phyloP scores from a whole-genome alignment of 2,113 vertebrate genomes.

The Emydura subglobosa region DNA sequence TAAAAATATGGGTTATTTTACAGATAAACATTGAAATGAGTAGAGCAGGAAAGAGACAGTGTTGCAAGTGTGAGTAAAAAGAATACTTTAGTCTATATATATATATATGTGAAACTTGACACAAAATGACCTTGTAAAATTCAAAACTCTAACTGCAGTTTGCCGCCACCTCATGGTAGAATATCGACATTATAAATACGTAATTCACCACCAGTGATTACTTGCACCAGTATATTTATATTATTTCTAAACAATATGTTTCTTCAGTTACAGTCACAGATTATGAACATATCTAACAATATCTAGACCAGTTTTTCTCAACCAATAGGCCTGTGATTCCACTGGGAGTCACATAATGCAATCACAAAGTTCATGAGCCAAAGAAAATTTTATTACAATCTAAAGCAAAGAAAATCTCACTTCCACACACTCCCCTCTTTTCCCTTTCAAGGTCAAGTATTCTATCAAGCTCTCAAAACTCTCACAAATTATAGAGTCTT shows the following conservation, averaged over 20 bases:
- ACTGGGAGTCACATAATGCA: background rate
- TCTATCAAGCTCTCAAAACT: background rate
- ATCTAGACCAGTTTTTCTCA: background rate
- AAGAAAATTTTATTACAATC: background rate
- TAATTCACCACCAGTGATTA: background rate
- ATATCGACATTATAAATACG: background rate
- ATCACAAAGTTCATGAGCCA: background rate
- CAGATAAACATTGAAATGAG: background rate
- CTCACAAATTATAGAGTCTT: background rate
- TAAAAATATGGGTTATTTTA: constrained; percentile 12
- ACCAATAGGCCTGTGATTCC: background rate
- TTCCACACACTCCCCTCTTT: background rate
- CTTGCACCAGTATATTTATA: background rate
- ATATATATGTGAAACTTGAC: background rate
- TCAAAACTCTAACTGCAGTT: background rate
- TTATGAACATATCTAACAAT: background rate
- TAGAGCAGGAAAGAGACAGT: background rate
- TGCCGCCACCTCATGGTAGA: constrained; percentile 30
- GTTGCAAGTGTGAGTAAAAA: background rate
- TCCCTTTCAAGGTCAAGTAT: background rate
- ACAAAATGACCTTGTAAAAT: background rate
- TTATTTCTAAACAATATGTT: background rate
- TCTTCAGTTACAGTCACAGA: background rate
- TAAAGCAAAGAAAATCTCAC: background rate
- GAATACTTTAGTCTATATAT: background rate